These are phyloP conservation scores for Argyresthia albistria DNA, from an alignment of 2,888 invertebrate species.

Conservation along the genomic window DNA sequence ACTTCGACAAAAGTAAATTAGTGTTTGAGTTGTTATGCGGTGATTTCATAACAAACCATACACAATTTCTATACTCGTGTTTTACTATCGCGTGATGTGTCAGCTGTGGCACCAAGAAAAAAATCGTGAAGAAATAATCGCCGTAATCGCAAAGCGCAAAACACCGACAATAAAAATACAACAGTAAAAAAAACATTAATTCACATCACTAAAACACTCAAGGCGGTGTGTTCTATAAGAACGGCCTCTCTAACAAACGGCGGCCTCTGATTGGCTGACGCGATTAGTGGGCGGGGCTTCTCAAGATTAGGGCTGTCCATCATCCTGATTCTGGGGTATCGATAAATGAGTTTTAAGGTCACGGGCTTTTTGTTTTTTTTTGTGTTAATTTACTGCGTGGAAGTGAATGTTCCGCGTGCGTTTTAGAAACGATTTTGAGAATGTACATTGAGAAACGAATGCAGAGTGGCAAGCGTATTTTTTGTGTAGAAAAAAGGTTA, in stretches of 20 bases:
- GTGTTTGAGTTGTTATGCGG: too few relatives aligned
- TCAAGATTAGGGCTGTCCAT: conserved; percentile 42
- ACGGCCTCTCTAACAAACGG: conserved; percentile 28
- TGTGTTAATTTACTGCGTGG: conserved; percentile 42
- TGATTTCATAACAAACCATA: too few relatives aligned
- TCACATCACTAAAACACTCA: conserved; percentile 56
- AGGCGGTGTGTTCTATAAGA: conserved; percentile 35
- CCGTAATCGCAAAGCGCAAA: conserved; percentile 36
- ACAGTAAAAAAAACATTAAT: conserved; percentile 47
- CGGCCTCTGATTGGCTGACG: conserved; percentile 37
- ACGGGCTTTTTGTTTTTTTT: conserved; percentile 35
- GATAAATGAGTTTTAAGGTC: conserved; percentile 49
- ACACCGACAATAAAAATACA: conserved; percentile 26
- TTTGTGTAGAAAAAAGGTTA: too few relatives aligned
- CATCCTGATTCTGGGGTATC: conserved; percentile 36
- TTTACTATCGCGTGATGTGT: conserved; percentile 47
- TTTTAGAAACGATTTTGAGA: background rate
- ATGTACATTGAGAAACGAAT: conserved; percentile 21
- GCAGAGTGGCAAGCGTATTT: background rate
- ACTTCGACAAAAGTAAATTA: too few relatives aligned
- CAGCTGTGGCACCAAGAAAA: conserved; percentile 28
- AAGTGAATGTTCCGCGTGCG: conserved; percentile 46
- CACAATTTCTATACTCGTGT: too few relatives aligned
- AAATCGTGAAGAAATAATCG: conserved; percentile 15
- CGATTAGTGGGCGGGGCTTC: conserved; percentile 34